phyloP scores from a whole-genome alignment of 1,140 invertebrate genomes.

The Plutomurus gul region DNA sequence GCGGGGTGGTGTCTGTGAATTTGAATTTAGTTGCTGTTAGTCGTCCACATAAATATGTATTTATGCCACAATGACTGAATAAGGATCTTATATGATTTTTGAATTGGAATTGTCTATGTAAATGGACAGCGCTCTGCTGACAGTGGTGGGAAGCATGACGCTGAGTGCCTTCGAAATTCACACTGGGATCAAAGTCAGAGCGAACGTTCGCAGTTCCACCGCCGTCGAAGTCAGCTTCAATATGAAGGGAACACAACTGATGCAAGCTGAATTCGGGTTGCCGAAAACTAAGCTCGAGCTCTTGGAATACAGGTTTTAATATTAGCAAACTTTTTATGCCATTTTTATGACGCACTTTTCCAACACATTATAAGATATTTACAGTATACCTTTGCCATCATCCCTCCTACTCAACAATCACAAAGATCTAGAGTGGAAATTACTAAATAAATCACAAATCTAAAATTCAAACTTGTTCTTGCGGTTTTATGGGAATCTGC shows the following conservation, averaged over 20 bases:
- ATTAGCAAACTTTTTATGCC: background rate
- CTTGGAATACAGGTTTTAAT: constrained; percentile 66
- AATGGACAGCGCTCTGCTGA: constrained; percentile 72
- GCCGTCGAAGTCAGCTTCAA: constrained; percentile 73
- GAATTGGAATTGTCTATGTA: constrained; percentile 9
- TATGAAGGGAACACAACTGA: constrained; percentile 69
- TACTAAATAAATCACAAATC: too few species aligned
- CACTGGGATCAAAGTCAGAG: constrained; percentile 78
- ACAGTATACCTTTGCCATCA: too few species aligned
- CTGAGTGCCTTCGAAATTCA: constrained; percentile 77
- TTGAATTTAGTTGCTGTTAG: background rate
- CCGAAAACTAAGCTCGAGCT: constrained; percentile 85
- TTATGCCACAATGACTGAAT: constrained; percentile 12
- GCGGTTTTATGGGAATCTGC: too few species aligned
- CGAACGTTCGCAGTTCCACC: constrained; percentile 80
- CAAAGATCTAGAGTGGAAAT: too few species aligned
- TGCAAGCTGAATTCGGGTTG: constrained; percentile 74
- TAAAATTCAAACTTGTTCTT: too few species aligned
- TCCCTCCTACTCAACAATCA: too few species aligned
- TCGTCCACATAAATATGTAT: background rate
- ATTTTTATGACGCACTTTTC: background rate
- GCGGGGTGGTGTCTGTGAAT: background rate
- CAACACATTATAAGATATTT: too few species aligned
- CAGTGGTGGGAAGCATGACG: constrained; percentile 78
- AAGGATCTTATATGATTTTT: background rate